Percentiles rank a stretch among this genome's conserved stretches.
phyloP scores from a whole-genome alignment of 1,140 invertebrate genomes.

The Pseudoatta argentina region DNA sequence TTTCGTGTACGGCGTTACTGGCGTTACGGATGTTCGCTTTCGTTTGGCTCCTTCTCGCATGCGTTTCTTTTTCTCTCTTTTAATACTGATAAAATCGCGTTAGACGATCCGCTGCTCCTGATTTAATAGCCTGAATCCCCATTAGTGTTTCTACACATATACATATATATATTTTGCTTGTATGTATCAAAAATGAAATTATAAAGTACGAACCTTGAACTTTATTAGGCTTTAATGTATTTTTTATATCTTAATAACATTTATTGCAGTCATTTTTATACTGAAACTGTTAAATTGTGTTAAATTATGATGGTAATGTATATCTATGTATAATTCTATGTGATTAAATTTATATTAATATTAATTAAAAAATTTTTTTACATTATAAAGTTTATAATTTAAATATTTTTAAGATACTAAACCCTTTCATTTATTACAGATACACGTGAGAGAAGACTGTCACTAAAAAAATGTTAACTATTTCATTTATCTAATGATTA shows the following conservation, averaged over 20 bases:
- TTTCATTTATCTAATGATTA: not conserved
- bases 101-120: not conserved
- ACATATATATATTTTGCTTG: not conserved
- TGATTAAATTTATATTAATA: not conserved
- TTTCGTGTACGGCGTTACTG: slow-evolving; percentile 59
- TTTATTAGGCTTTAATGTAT: slow-evolving; percentile 1
- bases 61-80: not conserved
- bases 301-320: not conserved
- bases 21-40: slow-evolving; percentile 29
- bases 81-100: slow-evolving; percentile 38
- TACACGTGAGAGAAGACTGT: not conserved
- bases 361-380: not conserved
- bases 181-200: not conserved
- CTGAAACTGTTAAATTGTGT: not conserved
- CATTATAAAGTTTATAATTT: not conserved
- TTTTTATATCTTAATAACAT: not conserved
- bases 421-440: not conserved
- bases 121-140: not conserved
- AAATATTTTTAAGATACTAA: not conserved
- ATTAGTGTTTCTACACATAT: not conserved
- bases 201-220: not conserved
- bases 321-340: not conserved
- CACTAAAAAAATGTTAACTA: not conserved
- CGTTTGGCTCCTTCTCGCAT: not conserved
- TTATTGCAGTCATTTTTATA: not conserved